These are phyloP conservation scores for Chrysaora quinquecirrha DNA, from an alignment of 30 jellyfish, hydroid and myxozoan genomes.

Conservation along the genomic window DNA sequence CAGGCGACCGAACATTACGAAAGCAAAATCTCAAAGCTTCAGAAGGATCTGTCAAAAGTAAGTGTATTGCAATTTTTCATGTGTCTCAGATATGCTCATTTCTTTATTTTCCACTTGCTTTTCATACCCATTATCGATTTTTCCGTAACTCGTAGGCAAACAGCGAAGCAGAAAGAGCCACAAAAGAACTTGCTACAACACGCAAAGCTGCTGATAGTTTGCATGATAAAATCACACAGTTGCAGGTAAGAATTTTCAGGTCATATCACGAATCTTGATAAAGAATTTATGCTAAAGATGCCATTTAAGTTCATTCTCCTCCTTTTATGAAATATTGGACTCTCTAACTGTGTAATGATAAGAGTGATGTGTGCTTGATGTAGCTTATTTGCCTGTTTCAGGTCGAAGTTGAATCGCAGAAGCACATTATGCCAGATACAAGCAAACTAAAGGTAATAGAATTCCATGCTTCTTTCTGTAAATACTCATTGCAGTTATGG, in stretches of 20 bases:
- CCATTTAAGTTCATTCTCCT: no score
- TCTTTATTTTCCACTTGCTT: no score
- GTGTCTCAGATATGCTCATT: background rate
- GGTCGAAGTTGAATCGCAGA: constrained; percentile 84
- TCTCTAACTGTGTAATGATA: background rate
- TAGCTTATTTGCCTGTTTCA: background rate
- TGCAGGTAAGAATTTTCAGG: constrained; percentile 69
- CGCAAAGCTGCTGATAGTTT: constrained; percentile 73
- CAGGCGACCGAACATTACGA: constrained; percentile 88
- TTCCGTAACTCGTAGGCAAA: constrained; percentile 70
- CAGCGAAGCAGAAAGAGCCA: constrained; percentile 80
- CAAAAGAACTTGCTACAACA: constrained; percentile 72
- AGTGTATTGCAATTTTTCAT: background rate
- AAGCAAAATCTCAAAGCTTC: constrained; percentile 61
- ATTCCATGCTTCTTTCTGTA: no score
- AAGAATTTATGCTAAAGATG: no score
- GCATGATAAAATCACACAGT: constrained; percentile 64
- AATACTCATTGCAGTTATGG: no score
- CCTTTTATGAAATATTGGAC: no score
- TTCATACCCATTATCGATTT: no score
- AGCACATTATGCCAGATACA: constrained; percentile 67
- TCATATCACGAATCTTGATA: no score
- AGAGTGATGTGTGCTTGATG: background rate
- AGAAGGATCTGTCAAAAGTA: constrained; percentile 84
- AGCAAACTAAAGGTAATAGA: constrained; percentile 66